Base-by-base conservation (phyloP, 2,797 vertebrate species). In the Lagorchestes hirsutus region DNA sequence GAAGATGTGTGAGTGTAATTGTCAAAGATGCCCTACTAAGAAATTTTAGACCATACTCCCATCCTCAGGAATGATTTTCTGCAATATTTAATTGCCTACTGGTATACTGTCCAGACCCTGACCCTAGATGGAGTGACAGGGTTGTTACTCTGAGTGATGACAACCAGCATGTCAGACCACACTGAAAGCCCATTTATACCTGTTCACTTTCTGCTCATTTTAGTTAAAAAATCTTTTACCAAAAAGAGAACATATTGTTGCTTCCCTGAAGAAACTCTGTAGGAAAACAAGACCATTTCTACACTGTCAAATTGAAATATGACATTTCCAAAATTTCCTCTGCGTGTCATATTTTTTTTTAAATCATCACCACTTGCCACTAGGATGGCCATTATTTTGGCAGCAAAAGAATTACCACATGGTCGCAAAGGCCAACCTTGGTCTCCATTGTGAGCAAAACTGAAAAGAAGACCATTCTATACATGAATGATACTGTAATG, bases 181-280 rank as follows among this genome's bases (percentile, higher is more conserved):
- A 54, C 59, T 31, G 22, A 91, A 94, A 94, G 24, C 57, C 58
- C 55, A 92, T 29, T 57, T 31, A 16, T 31, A 0, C 52, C 31
- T 91, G 56, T 28, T 46, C 18, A 92, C 55, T 52, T 93, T 93
- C 29, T n/a, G 62, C 91, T 90, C 74, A 62, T 92, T 87, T 57
- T 55, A 50, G 46, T 55, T 94, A 55, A 92, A 97, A 96, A 96
- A 55, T 90, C 62, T 93, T 74, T 90, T 93, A 93, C 50, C 59
- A 12, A 54, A 93, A 92, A 92, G 62, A 28, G 87, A 28, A 52
- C 87, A 93, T 27, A 31, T 94, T 74, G 62, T 55, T 62, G 28
- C 55, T 95, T 96, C 93, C 59, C 91, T 93, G 93, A 92, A 87
- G 67, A 92, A 94, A 90, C 40, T 74, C 40, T 55, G 54, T 62